Evolutionary conservation across 2,888 invertebrate species (phyloP), one percentile per base, ranked within the genome.

Genomic region (Phyto melanocephala): DNA sequence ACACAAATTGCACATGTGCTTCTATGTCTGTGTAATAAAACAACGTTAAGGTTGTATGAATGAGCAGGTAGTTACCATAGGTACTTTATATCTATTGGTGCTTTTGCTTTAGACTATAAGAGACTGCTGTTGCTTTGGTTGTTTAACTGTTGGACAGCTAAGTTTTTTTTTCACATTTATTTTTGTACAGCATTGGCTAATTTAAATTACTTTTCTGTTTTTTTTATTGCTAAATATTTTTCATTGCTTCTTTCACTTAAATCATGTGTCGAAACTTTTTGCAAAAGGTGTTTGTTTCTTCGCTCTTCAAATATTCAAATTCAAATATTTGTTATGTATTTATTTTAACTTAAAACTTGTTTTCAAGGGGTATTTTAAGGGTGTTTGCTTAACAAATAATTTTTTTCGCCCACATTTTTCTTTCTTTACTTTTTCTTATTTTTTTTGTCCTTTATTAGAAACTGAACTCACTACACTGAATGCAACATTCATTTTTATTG

Each of bases 131-230:
- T 35, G 47, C 6, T 62, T 22, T 13, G 28, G 45, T 56, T 65
- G 37, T 40, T 62, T 24, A 67, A 17, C 5, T 60, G 17, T 63
- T 20, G 50, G 40, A 17, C n/a, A 47, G 37, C 37, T 22, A 68
- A 42, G 33, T 40, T 52, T 47, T 77, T 40, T 17, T n/a, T 0
- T 33, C 8, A 4, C n/a, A 20, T 62, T 28, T 24, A 10, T 11
- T 17, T 65, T 47, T 33, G 11, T 24, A 4, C 15, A 47, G 33
- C n/a, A 0, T 50, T 47, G 47, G 33, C 37, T 74, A 70, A 80
- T 80, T 75, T 75, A 65, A 63, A 80, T 80, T 65, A 65, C 63
- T 80, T 80, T 80, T 68, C 77, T 37, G 54, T 63, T 20, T 5
- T 8, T 42, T 54, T 60, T n/a, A n/a, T 11, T 54, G 3, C 35